Evolutionary conservation across 1,140 invertebrate species (phyloP).

Genomic region (Zaprionus inermis): DNA sequence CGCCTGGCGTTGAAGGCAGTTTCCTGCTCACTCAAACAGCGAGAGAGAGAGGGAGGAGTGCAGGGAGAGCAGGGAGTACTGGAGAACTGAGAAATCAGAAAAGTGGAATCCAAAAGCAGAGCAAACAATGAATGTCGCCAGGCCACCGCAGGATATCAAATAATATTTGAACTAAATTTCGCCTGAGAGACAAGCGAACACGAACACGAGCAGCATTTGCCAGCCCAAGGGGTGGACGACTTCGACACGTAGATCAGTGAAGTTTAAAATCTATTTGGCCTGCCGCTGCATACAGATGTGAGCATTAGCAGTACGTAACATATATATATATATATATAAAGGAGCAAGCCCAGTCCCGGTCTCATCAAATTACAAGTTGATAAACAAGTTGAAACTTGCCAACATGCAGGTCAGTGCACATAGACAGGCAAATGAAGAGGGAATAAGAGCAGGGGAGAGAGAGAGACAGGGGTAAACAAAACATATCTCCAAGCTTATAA

Average conservation of each 20-base stretch:
- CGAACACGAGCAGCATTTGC: neutral
- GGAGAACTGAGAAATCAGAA: conserved; percentile 62
- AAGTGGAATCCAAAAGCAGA: conserved; percentile 48
- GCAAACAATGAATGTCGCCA: conserved; percentile 72
- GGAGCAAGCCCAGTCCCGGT: neutral
- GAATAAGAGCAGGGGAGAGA: neutral
- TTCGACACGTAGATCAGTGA: conserved; percentile 41
- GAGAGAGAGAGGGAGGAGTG: neutral
- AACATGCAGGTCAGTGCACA: conserved; percentile 71
- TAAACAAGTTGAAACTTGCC: conserved; percentile 48
- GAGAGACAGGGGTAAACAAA: neutral
- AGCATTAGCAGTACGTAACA: conserved; percentile 51
- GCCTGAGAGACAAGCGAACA: conserved; percentile 11
- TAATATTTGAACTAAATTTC: conserved; percentile 73
- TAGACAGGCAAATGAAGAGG: conserved; percentile 17
- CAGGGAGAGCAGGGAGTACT: neutral
- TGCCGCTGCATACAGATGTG: conserved; percentile 45
- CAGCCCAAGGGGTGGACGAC: neutral
- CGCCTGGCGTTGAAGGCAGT: conserved; percentile 40
- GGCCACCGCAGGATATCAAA: conserved; percentile 72
- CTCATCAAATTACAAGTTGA: conserved; percentile 70
- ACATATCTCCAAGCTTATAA: conserved; percentile 12
- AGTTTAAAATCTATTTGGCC: conserved; percentile 38
- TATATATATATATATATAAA: conserved; percentile 22
- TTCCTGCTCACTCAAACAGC: conserved; percentile 17